Evolutionary conservation across 2,888 invertebrate genomes (phyloP), one percentile per base, ranked within the genome.

Genomic region (Dryomyza anilis): DNA sequence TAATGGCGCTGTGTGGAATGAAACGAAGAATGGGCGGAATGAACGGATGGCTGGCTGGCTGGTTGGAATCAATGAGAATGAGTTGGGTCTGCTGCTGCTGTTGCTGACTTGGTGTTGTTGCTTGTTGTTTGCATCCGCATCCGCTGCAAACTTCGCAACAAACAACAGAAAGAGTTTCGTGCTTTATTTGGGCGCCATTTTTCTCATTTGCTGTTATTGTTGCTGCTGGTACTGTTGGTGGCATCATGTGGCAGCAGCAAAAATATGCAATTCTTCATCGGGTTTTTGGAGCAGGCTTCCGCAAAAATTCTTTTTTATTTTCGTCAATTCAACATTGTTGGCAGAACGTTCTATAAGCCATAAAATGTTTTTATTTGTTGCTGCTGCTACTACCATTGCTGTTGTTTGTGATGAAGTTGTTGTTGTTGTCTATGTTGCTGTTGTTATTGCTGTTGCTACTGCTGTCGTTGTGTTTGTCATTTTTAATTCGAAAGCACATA

Each of bases 401-500:
- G 19, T 27, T 12, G 57, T 23, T 21, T 36, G 16, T 30, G 46
- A 12, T 48, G 58, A 30, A 19, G 46, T 59, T 59, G n/a, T 57
- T n/a, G 58, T 57, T 36, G 57, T n/a, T n/a, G n/a, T n/a, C n/a
- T n/a, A 16, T 58, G 46, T 46, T 52, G 33, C 14, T 52, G 52
- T 39, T 52, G 19, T 16, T 60, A 36, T 19, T 21, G 39, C 8
- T 23, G n/a, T 16, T 16, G 39, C 25, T 45, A 45, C 46, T 10
- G 53, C 45, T 36, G 46, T 57, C 16, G 43, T 64, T 52, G 29
- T 50, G 52, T 52, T 52, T 52, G 48, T 59, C 67, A 52, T 59
- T 67, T 67, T 67, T 67, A 64, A 64, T 63, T 64, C 64, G n/a
- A n/a, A 62, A 58, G 62, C 33, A 62, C 64, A 67, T 67, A 67